phyloP scores from a whole-genome alignment of 1,140 invertebrate species.

The Helicoverpa armigera region DNA sequence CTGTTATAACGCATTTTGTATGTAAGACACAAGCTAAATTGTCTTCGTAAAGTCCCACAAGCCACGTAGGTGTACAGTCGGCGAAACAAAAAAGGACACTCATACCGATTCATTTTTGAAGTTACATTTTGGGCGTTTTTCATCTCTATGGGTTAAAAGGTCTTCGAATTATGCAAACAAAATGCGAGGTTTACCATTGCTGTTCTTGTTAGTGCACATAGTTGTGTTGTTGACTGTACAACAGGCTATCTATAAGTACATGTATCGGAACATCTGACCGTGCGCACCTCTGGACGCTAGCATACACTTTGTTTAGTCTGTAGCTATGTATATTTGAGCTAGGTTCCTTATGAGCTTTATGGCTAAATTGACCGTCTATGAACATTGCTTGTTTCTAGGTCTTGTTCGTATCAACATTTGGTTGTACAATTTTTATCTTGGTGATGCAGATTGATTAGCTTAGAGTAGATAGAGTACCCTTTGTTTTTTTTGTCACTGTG shows the following conservation, averaged over 20 bases:
- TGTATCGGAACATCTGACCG: conserved; percentile 39
- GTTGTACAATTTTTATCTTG: background rate
- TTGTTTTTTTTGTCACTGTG: background rate
- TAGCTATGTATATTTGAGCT: conserved; percentile 5
- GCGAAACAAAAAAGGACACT: background rate
- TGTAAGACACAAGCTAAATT: conserved; percentile 71
- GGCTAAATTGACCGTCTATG: background rate
- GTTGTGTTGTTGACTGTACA: background rate
- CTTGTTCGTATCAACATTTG: background rate
- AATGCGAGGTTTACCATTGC: background rate
- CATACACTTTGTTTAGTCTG: conserved; percentile 29
- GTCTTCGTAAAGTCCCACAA: conserved; percentile 45
- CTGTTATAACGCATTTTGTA: conserved; percentile 75
- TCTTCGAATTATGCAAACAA: background rate
- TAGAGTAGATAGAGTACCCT: background rate
- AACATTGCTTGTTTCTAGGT: background rate
- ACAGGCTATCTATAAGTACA: conserved; percentile 52
- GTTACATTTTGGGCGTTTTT: background rate
- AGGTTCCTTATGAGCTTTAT: conserved; percentile 12
- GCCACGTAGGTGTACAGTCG: conserved; percentile 1
- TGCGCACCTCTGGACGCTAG: conserved; percentile 40
- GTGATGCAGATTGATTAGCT: background rate
- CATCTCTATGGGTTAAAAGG: no score
- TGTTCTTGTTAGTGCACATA: background rate
- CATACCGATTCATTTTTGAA: background rate